Percentiles rank a stretch among this genome's conserved stretches.
Evolutionary conservation across 2,113 vertebrate genomes (phyloP).

Genomic region (Amblyornis subalaris): DNA sequence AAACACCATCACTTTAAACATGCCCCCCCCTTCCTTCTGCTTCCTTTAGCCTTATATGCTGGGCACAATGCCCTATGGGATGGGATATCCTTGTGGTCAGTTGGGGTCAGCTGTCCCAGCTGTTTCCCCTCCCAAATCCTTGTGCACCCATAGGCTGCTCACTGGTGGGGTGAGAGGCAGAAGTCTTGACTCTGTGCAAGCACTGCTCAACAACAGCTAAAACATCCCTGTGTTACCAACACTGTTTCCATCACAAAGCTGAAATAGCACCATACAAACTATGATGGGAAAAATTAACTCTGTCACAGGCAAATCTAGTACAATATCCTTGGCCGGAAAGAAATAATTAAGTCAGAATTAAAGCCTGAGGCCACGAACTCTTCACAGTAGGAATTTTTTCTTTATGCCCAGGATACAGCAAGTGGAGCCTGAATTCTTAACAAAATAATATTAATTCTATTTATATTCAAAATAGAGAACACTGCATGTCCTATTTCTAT

Average conservation of each 20-base stretch:
- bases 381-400: not conserved
- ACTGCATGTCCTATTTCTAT: constrained; percentile 26
- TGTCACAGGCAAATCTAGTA: not conserved
- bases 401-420: not conserved
- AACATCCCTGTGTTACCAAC: not conserved
- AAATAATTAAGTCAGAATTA: not conserved
- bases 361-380: not conserved
- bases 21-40: not conserved
- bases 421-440: not conserved
- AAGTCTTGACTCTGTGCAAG: accelerated
- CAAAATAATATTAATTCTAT: constrained; percentile 16
- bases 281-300: not conserved
- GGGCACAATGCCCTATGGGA: accelerated
- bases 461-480: constrained; percentile 22
- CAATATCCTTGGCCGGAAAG: not conserved
- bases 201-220: not conserved
- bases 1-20: accelerated
- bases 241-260: not conserved
- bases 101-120: not conserved
- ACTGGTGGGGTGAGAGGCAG: accelerated
- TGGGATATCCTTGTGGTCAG: not conserved
- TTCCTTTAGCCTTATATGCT: not conserved
- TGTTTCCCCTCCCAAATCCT: not conserved
- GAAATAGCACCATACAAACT: not conserved
- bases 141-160: not conserved